Evolutionary conservation across 2,113 vertebrate genomes (phyloP), one percentile per base, ranked within the genome.

Genomic region (Ondatra zibethicus): DNA sequence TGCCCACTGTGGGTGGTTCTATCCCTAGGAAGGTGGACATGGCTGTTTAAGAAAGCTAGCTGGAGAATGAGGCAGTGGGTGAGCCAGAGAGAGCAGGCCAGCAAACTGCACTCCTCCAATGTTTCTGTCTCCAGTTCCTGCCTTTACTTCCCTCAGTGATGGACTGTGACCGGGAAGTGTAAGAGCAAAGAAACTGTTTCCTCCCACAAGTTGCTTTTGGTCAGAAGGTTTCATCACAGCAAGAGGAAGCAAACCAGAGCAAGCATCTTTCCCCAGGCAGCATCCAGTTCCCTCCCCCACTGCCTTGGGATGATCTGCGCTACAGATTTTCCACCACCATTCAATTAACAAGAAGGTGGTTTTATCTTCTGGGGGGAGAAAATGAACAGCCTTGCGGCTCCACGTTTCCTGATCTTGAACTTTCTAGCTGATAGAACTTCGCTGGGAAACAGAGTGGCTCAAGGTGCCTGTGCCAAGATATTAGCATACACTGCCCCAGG

Each of bases 401-500:
- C 68, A 45, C 7, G 36, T 88, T 92, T 93, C 87, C 47, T 52
- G 89, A 73, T 96, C 81, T 92, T 50, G 9, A 92, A 91, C 92
- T 92, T 96, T 91, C 77, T 65, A 89, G 93, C 70, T 73, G 94
- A 91, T 14, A 47, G 81, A 92, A 97, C 88, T 96, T 96, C 42
- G 42, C 95, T 72, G 92, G 80, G 96, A 65, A 92, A 61, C 50
- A 61, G 80, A 95, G 78, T 33, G 82, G 73, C 72, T 97, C 93
- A 89, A 96, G 95, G 95, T 96, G 88, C 39, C 68, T 72, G 86
- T 87, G 95, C 93, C 86, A 77, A 88, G 97, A 66, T 31, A 96
- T 97, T 96, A 97, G 96, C 97, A 91, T 96, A 92, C 5, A 84
- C 42, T 3, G 91, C 96, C 93, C 73, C 39, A 91, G 96, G 97